A percentile compares a stretch with the other conserved stretches of the same genome.
phyloP scores from a whole-genome alignment of 2,113 vertebrate species.

The Hippopotamus amphibius region DNA sequence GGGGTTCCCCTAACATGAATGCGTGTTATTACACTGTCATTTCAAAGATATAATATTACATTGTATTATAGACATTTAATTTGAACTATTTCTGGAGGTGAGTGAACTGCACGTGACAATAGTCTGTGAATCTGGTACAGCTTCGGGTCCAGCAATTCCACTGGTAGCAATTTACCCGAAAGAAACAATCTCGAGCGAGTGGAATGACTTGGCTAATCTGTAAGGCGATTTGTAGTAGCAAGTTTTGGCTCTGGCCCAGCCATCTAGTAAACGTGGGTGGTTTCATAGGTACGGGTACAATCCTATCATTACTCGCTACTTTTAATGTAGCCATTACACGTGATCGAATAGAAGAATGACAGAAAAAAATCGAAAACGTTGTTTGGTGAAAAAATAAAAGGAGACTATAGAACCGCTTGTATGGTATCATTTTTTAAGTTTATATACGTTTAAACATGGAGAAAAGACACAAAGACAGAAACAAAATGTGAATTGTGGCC shows the following conservation, averaged over 20 bases:
- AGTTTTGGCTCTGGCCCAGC: neutral
- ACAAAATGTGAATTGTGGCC: neutral
- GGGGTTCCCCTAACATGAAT: neutral
- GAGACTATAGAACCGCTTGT: neutral
- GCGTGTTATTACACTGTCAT: neutral
- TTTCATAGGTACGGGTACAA: neutral
- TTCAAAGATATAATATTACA: neutral
- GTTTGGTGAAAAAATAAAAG: neutral
- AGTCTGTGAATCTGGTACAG: neutral
- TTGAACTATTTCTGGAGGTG: neutral
- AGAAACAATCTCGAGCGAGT: neutral
- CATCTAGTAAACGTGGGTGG: neutral
- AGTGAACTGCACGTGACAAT: neutral
- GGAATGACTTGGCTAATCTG: neutral
- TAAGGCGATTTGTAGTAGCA: neutral
- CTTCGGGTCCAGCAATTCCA: neutral
- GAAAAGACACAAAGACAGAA: neutral
- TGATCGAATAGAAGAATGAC: neutral
- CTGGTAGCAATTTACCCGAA: neutral
- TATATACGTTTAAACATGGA: neutral
- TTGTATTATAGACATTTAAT: neutral
- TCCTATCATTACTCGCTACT: neutral
- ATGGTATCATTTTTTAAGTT: neutral
- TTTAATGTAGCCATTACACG: constrained; percentile 1
- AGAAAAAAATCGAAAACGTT: neutral